Evolutionary conservation across 2,797 vertebrate species (phyloP).

Genomic region (Lutjanus campechanus): DNA sequence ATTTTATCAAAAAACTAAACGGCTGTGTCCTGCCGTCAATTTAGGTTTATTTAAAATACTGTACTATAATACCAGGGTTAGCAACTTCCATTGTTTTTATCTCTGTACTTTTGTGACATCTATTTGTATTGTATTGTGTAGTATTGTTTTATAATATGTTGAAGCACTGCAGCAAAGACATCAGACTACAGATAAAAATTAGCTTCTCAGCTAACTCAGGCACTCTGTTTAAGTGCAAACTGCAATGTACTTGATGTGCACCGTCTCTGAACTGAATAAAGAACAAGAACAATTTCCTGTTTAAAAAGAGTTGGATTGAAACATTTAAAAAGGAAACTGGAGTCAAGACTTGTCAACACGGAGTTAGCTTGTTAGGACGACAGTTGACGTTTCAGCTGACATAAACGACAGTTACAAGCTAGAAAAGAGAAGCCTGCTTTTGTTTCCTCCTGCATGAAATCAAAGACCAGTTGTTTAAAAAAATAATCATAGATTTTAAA

Average conservation of each 20-base stretch:
- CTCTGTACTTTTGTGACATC: no score
- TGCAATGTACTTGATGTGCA: no score
- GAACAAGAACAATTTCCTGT: background rate
- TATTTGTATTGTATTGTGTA: no score
- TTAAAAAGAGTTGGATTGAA: background rate
- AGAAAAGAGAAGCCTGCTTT: no score
- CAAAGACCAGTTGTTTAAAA: background rate
- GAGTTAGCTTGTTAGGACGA: no score
- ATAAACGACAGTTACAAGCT: no score
- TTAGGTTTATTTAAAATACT: background rate
- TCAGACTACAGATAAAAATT: no score
- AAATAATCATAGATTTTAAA: background rate
- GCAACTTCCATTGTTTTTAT: background rate
- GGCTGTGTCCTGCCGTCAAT: background rate
- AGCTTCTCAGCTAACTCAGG: no score
- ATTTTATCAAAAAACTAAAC: background rate
- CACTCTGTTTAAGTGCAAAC: no score
- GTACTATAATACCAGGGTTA: background rate
- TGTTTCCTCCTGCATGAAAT: background rate
- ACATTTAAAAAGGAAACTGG: background rate
- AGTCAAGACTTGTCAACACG: background rate
- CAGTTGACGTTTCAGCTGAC: background rate
- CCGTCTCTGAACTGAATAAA: no score
- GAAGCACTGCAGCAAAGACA: no score
- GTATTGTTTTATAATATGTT: no score